Percentiles rank a stretch among this genome's conserved stretches.
Evolutionary conservation across 2,113 vertebrate genomes (phyloP).

Genomic region (Echinops telfairi): DNA sequence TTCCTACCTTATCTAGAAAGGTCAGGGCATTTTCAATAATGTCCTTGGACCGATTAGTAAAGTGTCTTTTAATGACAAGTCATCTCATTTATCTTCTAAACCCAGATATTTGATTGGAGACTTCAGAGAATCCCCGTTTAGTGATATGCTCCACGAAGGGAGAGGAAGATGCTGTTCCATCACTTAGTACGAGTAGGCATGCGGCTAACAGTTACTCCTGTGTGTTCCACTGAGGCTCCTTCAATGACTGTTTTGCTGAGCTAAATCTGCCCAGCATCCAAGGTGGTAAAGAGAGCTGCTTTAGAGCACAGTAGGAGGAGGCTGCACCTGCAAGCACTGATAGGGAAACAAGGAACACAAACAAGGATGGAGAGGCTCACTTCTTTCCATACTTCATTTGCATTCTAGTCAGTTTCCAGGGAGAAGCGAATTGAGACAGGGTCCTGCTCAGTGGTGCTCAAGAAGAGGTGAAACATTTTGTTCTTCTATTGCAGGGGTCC

Average conservation of each 20-base stretch:
- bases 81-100: conserved; percentile 19
- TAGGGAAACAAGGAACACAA: not conserved
- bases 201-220: conserved; percentile 56
- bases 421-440: not conserved
- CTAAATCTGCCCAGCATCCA: conserved; percentile 64
- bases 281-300: conserved; percentile 58
- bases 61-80: conserved; percentile 16
- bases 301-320: not conserved
- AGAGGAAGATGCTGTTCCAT: not conserved
- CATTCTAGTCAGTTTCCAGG: not conserved
- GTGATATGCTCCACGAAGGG: not conserved
- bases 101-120: conserved; percentile 9
- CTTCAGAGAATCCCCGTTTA: conserved; percentile 45
- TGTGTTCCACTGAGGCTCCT: conserved; percentile 63
- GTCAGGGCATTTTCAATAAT: not conserved
- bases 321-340: not conserved
- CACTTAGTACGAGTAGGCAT: not conserved
- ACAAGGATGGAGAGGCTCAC: conserved; percentile 12
- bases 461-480: not conserved
- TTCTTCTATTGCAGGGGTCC: not conserved
- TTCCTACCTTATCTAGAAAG: conserved; percentile 10
- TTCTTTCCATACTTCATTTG: not conserved
- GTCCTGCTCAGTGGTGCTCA: not conserved
- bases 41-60: conserved; percentile 11
- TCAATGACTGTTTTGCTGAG: not conserved